A percentile compares a stretch with the other conserved stretches of the same genome.
These are phyloP conservation scores for Globodera ellingtonae DNA, from an alignment of 1,140 invertebrate genomes.

Conservation along the genomic window DNA sequence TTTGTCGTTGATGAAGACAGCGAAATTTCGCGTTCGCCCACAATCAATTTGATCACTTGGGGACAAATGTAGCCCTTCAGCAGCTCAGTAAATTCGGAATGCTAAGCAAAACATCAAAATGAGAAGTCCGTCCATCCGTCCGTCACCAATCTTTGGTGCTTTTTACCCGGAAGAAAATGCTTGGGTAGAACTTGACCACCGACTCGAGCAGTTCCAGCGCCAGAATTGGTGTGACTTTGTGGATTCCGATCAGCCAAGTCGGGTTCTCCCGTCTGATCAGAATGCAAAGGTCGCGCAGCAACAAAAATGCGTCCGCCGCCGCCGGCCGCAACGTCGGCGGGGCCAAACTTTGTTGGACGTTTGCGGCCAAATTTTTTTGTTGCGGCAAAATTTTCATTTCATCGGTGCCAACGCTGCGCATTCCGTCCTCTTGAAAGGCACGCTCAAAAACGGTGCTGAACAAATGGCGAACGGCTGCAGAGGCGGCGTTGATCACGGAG, in stretches of 20 bases:
- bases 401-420: constrained; percentile 75
- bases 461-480: constrained; percentile 90
- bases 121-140: constrained; percentile 19
- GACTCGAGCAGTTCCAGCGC: constrained; percentile 91
- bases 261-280: constrained; percentile 94
- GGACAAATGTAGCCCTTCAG: constrained; percentile 95
- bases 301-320: constrained; percentile 88
- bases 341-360: constrained; percentile 43
- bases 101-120: constrained; percentile 67
- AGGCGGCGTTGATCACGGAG: constrained; percentile 91
- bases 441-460: constrained; percentile 95
- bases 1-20: constrained; percentile 6
- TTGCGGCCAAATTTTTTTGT: constrained; percentile 25
- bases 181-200: constrained; percentile 84
- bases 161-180: constrained; percentile 86
- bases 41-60: constrained; percentile 94
- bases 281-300: constrained; percentile 89
- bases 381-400: constrained; percentile 68
- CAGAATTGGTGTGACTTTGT: constrained; percentile 94
- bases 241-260: constrained; percentile 88
- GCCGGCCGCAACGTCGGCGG: constrained; percentile 76
- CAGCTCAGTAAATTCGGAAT: constrained; percentile 89
- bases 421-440: constrained; percentile 78
- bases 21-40: constrained; percentile 79
- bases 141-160: background rate